Base-by-base conservation (phyloP, 2,888 invertebrate genomes). In the Quadriops clusia region DNA sequence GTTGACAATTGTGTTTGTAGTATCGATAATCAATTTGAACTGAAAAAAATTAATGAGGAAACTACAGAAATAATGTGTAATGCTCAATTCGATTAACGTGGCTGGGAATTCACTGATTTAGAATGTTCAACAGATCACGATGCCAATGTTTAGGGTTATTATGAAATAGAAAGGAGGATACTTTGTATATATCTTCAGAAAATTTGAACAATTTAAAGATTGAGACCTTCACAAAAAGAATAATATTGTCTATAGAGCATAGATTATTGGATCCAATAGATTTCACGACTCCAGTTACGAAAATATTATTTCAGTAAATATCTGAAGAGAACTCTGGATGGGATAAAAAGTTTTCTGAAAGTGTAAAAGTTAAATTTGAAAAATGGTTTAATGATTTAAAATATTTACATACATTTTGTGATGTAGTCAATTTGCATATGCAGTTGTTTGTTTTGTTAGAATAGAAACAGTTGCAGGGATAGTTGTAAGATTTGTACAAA, bases 1-100 rank as follows among this genome's bases (percentile, higher is more conserved):
- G 41, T 42, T 2, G 42, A 46, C 21, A 45, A 46, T 25, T 45
- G 45, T 15, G 33, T n/a, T n/a, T n/a, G n/a, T n/a, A n/a, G n/a
- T n/a, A n/a, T n/a, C n/a, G n/a, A n/a, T n/a, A n/a, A n/a, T 41
- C 23, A 10, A 14, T n/a, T 23, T 23, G n/a, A 29, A 29, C 10
- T 22, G 9, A 10, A 30, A 3, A 32, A 33, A 32, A 23, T 29
- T 25, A 23, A 23, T 10, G 8, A 13, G 6, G 29, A 29, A 23
- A 8, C 29, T n/a, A 9, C n/a, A n/a, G 12, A 24, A 23, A 12
- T 23, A 11, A 29, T 28, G 28, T 18, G 22, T n/a, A n/a, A 8
- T 9, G 28, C 8, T n/a, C 7, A 18, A n/a, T 18, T 24, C 8
- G 17, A 31, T 13, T 28, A 14, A 12, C 11, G 28, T 17, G 23